These are phyloP conservation scores for Fregata magnificens DNA, from an alignment of 2,113 vertebrate genomes.

Conservation along the genomic window DNA sequence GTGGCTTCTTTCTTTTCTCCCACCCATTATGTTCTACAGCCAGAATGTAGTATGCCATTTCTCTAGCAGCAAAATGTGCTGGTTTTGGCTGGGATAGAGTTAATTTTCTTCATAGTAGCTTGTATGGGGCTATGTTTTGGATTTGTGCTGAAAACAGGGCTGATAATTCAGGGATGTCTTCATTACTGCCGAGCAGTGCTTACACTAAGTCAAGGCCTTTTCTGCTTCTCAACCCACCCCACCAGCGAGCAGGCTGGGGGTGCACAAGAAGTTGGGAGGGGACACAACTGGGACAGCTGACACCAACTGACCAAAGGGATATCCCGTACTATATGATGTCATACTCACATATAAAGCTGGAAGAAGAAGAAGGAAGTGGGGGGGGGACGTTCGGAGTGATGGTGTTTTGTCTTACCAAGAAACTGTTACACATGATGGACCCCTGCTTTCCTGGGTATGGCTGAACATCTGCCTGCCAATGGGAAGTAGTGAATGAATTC, in stretches of 20 bases:
- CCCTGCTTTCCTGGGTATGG: background rate
- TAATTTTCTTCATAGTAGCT: background rate
- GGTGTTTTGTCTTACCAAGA: background rate
- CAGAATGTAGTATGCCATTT: background rate
- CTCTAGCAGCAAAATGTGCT: background rate
- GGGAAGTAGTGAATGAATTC: background rate
- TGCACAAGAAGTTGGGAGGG: background rate
- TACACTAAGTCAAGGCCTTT: background rate
- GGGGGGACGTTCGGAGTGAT: background rate
- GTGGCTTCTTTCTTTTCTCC: background rate
- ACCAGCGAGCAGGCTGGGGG: background rate
- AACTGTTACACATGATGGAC: fast-evolving
- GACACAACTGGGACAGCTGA: background rate
- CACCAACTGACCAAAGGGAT: background rate
- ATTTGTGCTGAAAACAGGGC: background rate
- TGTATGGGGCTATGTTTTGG: background rate
- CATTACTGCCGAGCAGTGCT: background rate
- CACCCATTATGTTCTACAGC: background rate
- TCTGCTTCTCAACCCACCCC: background rate
- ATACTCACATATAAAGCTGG: background rate
- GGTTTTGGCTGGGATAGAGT: background rate
- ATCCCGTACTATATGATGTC: background rate
- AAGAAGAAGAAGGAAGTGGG: background rate
- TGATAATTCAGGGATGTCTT: background rate
- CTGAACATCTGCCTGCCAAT: background rate